Percentiles rank a stretch among this genome's conserved stretches.
These are phyloP conservation scores for Todiramphus saurophagus DNA, from an alignment of 2,113 vertebrate genomes.

Conservation along the genomic window DNA sequence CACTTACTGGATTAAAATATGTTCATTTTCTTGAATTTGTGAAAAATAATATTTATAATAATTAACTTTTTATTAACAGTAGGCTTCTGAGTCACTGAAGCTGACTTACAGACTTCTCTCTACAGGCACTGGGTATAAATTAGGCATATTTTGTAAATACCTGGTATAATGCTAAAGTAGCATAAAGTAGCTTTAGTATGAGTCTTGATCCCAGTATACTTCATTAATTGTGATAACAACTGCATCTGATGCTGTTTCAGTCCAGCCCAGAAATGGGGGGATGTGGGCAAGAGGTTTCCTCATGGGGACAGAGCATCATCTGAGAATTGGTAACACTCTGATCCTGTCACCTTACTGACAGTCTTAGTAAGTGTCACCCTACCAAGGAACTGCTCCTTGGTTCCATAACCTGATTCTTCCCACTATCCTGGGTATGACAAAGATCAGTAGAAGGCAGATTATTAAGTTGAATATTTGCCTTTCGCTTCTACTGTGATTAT, in stretches of 20 bases:
- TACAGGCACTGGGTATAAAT: not conserved
- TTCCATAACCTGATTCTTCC: not conserved
- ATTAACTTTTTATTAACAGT: not conserved
- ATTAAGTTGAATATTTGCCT: not conserved
- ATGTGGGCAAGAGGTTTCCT: not conserved
- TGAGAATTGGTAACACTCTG: not conserved
- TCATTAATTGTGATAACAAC: not conserved
- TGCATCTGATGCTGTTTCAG: not conserved
- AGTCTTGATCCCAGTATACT: not conserved
- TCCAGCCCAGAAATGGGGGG: not conserved
- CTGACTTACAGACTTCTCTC: not conserved
- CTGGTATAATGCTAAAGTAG: not conserved
- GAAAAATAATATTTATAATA: not conserved
- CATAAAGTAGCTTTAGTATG: not conserved
- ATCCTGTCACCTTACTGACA: not conserved
- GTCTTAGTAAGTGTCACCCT: not conserved
- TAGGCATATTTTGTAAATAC: not conserved
- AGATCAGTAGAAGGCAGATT: not conserved
- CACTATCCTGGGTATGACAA: rapidly evolving
- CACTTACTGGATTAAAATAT: not conserved
- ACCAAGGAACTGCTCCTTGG: not conserved
- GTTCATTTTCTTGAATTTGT: not conserved
- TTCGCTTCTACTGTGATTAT: not conserved
- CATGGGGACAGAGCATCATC: not conserved
- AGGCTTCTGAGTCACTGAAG: not conserved